Evolutionary conservation across 2,113 vertebrate species (phyloP).

Genomic region (Mixornis gularis): DNA sequence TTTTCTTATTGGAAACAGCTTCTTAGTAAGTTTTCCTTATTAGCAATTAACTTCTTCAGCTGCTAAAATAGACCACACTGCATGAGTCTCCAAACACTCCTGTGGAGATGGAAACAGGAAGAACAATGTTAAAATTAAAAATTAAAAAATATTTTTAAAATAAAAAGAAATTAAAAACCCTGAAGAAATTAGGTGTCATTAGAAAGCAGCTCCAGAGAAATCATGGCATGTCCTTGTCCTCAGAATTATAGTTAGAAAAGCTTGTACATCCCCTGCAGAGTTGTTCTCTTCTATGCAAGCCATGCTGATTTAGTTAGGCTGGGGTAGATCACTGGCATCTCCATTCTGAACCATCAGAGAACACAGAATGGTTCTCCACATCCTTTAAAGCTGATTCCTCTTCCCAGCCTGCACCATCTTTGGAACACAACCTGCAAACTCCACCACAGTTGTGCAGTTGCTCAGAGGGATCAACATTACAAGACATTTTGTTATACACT

Average conservation of each 20-base stretch:
- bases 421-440: not conserved
- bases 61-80: not conserved
- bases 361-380: fast-evolving
- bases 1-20: not conserved
- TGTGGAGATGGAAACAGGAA: not conserved
- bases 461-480: not conserved
- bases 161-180: too few species aligned
- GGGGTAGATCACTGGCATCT: not conserved
- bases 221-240: not conserved
- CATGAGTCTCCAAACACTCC: not conserved
- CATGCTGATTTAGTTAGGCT: not conserved
- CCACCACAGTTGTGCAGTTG: not conserved
- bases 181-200: not conserved
- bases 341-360: not conserved
- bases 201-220: not conserved
- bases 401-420: not conserved
- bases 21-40: not conserved
- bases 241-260: not conserved
- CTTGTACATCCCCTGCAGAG: not conserved
- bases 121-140: not conserved
- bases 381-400: not conserved
- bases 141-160: not conserved
- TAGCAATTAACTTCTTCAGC: not conserved
- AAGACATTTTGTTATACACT: not conserved
- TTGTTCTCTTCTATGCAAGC: not conserved